Percentiles rank a stretch among this genome's conserved stretches.
phyloP scores from a whole-genome alignment of 64 coral and sea anemone species.

The Dendrophyllia cribrosa region DNA sequence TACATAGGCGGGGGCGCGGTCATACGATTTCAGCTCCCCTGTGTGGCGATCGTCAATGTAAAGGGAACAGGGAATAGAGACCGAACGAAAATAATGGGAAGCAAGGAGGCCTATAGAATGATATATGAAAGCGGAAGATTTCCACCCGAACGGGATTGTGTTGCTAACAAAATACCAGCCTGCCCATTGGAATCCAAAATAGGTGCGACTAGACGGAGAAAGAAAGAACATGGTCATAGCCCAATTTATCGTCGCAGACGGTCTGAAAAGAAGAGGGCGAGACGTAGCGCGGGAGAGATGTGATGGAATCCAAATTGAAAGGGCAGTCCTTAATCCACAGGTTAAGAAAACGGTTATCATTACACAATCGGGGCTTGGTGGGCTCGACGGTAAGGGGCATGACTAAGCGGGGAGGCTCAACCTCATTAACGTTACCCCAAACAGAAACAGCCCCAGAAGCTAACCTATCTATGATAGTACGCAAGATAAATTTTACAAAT shows the following conservation, averaged over 20 bases:
- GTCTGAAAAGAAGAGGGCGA: too few relatives aligned
- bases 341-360: too few relatives aligned
- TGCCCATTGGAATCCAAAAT: conserved; percentile 55
- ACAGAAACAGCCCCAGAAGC: too few relatives aligned
- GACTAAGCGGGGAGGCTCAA: conserved; percentile 8
- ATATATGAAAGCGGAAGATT: conserved; percentile 24
- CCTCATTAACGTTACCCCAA: neutral
- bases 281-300: too few relatives aligned
- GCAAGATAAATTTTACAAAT: neutral
- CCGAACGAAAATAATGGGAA: too few relatives aligned
- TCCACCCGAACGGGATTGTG: too few relatives aligned
- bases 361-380: conserved; percentile 6
- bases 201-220: neutral
- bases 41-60: conserved; percentile 47
- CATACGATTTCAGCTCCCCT: neutral
- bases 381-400: conserved; percentile 23
- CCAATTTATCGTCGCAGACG: conserved; percentile 35
- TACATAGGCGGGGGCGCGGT: neutral
- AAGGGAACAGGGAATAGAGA: conserved; percentile 13
- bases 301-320: too few relatives aligned
- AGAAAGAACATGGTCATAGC: conserved; percentile 56
- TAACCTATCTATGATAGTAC: conserved; percentile 18
- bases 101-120: conserved; percentile 44
- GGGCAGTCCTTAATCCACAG: too few relatives aligned
- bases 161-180: conserved; percentile 24